Evolutionary conservation across 2,888 invertebrate species (phyloP).

Genomic region (Zeuzera pyrina): DNA sequence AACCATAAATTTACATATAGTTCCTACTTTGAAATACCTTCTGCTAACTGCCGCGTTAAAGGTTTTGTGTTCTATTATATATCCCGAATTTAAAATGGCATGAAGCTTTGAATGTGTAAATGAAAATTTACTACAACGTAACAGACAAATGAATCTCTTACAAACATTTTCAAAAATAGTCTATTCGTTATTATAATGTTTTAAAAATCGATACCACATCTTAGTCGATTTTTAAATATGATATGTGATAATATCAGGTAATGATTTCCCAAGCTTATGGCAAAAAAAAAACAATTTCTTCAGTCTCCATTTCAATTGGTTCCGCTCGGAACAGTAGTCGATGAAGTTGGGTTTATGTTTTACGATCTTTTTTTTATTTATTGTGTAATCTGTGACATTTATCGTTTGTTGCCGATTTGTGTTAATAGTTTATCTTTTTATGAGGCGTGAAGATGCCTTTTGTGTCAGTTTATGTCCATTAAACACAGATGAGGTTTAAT

Average conservation of each 20-base stretch:
- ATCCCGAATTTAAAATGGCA: too few species aligned
- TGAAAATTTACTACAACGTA: too few species aligned
- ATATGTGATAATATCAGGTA: neutral
- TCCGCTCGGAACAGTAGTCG: slow-evolving; percentile 22
- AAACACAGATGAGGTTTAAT: too few species aligned
- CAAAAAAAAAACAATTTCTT: too few species aligned
- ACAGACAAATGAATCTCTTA: neutral
- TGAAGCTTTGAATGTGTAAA: too few species aligned
- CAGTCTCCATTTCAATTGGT: slow-evolving; percentile 9
- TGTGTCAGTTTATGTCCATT: slow-evolving; percentile 6
- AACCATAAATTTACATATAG: too few species aligned
- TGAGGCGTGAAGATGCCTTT: slow-evolving; percentile 34
- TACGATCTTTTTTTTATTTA: slow-evolving; percentile 26
- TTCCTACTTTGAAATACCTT: too few species aligned
- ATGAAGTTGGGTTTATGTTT: slow-evolving; percentile 24
- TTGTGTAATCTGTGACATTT: slow-evolving; percentile 37
- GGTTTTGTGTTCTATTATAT: too few species aligned
- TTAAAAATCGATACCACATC: too few species aligned
- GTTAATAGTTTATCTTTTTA: slow-evolving; percentile 20
- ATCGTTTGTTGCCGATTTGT: slow-evolving; percentile 34
- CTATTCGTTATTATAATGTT: too few species aligned
- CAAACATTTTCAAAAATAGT: neutral
- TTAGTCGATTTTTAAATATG: neutral
- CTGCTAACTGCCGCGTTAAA: too few species aligned
- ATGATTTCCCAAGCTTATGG: too few species aligned